Percentiles rank a stretch among this genome's conserved stretches.
Conservation (phyloP, 2,797 vertebrate genomes). For the Enteromius afrohamiltoni region DNA sequence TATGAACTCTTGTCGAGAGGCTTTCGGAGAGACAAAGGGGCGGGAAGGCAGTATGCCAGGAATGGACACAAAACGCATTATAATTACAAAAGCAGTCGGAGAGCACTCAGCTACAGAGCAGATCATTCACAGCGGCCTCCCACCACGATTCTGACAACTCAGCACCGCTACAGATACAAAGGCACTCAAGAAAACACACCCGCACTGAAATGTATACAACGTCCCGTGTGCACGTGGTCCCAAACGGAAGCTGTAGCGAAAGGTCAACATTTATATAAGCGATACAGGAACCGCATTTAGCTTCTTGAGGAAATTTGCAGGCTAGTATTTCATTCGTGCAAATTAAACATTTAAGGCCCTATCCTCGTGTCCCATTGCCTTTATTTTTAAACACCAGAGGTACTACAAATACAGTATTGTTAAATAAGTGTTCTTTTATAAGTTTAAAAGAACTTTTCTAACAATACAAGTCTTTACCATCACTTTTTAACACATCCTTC, state of each 20-base stretch:
- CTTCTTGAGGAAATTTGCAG: not conserved
- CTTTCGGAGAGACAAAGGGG: slow-evolving; percentile 38
- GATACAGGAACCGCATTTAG: not conserved
- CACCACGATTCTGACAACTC: slow-evolving; percentile 34
- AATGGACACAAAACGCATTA: slow-evolving; percentile 47
- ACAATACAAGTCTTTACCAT: too few relatives aligned
- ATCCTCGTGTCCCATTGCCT: not conserved
- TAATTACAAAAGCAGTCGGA: slow-evolving; percentile 46
- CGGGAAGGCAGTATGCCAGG: slow-evolving; percentile 14
- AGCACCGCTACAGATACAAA: slow-evolving; percentile 31
- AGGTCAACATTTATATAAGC: slow-evolving; percentile 35
- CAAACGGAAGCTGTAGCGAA: slow-evolving; percentile 19
- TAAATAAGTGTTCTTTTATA: too few relatives aligned
- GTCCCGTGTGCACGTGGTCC: not conserved
- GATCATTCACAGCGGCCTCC: slow-evolving; percentile 32
- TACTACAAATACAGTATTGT: not conserved
- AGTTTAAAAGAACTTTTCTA: too few relatives aligned
- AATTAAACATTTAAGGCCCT: not conserved
- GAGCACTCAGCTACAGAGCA: slow-evolving; percentile 17
- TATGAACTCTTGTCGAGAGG: slow-evolving; percentile 41
- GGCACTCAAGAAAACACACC: slow-evolving; percentile 26
- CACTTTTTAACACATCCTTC: too few relatives aligned
- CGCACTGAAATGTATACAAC: slow-evolving; percentile 21
- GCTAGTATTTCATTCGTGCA: not conserved
- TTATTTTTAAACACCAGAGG: not conserved